Evolutionary conservation across 2,113 vertebrate genomes (phyloP), one percentile per base, ranked within the genome.

Genomic region (Polypterus senegalus): DNA sequence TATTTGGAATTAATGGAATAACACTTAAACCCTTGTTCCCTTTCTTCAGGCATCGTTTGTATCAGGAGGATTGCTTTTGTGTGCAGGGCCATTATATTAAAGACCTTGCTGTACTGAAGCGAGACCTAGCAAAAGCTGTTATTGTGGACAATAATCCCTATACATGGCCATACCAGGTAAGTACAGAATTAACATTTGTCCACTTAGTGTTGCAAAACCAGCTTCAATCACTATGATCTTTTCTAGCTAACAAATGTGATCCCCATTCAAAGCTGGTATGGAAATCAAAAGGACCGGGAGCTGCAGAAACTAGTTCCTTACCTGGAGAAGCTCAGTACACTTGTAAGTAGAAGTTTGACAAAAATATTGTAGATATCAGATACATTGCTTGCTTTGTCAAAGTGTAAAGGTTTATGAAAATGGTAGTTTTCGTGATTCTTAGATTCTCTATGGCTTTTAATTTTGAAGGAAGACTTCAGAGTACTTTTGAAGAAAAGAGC

Each of bases 21-120:
- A 6, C 9, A 9, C 5, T 49, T 51, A 57, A 49, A 48, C n/a
- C 48, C 53, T 9, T 49, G 2, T 64, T 3, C 46, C 27, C 6
- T 54, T 51, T 57, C 0, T 1, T 4, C 58, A 92, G 91, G 57
- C 73, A 69, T 64, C 84, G 88, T 44, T 66, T 92, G 60, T 89
- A 84, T 63, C 89, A 88, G 77, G 74, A 75, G 0, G 82, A 92
- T 3, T 91, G 90, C 5, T 47, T 78, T 58, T 91, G 89, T 2
- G 69, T 90, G 47, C 69, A 59, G 1, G 88, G 91, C 27, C 86
- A 84, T 79, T 92, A 91, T 70, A 77, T 90, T 67, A 92, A 90
- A 72, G 88, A 92, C 59, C 77, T 92, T 54, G 47, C 51, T 43
- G 0, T 69, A 49, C 79, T 92, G 47, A 76, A 82, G 65, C 75